Evolutionary conservation across 2,797 vertebrate genomes (phyloP).

Genomic region (Erethizon dorsatum): DNA sequence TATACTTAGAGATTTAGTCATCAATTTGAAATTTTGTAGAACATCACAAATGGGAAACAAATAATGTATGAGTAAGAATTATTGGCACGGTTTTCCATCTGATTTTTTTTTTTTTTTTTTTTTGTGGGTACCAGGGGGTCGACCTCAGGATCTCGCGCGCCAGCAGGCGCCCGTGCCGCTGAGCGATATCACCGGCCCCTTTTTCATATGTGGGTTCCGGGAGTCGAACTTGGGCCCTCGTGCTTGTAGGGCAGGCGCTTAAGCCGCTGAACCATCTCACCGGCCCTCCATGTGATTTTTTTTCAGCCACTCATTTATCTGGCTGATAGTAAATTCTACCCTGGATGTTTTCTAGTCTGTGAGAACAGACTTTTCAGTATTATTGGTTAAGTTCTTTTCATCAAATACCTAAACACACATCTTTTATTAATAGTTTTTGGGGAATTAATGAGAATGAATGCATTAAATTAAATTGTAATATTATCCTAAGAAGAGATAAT

Average conservation of each 20-base stretch:
- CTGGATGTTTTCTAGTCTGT: slow-evolving; percentile 15
- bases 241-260: too few relatives aligned
- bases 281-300: too few relatives aligned
- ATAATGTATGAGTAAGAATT: slow-evolving; percentile 27
- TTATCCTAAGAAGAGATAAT: not conserved
- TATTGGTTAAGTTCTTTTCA: slow-evolving; percentile 33
- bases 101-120: not conserved
- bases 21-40: slow-evolving; percentile 61
- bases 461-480: slow-evolving; percentile 12
- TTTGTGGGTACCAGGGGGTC: too few relatives aligned
- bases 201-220: too few relatives aligned
- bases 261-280: too few relatives aligned
- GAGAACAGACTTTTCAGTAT: slow-evolving; percentile 54
- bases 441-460: slow-evolving; percentile 59
- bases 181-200: too few relatives aligned
- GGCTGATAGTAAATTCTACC: not conserved
- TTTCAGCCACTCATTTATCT: not conserved
- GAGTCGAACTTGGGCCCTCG: too few relatives aligned
- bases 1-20: slow-evolving; percentile 55
- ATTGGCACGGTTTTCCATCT: slow-evolving; percentile 43
- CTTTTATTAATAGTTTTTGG: slow-evolving; percentile 50
- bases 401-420: not conserved
- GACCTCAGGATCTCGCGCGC: too few relatives aligned
- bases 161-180: too few relatives aligned
- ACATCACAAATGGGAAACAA: slow-evolving; percentile 5